Evolutionary conservation across 2,888 invertebrate genomes (phyloP).

Genomic region (Polymixis lichenea): DNA sequence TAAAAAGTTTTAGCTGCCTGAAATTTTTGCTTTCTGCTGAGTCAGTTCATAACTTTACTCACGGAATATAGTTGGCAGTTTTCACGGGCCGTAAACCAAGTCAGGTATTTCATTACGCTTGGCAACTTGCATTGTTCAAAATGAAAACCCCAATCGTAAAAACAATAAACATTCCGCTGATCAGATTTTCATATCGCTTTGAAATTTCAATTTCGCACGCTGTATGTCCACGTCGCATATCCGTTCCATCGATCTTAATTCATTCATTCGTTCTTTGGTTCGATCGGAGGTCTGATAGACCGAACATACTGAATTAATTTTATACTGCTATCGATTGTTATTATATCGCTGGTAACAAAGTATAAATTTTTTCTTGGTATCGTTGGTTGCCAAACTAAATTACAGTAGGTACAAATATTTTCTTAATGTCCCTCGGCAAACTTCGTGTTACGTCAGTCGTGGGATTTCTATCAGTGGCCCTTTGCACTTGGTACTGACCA

Average conservation of each 20-base stretch:
- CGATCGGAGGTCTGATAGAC: not conserved
- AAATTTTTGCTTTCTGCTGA: not conserved
- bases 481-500: too few relatives aligned
- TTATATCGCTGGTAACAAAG: not conserved
- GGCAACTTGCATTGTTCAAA: conserved; percentile 14
- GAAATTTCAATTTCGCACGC: conserved; percentile 46
- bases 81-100: not conserved
- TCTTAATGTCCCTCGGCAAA: too few relatives aligned
- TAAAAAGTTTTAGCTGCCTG: not conserved
- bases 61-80: too few relatives aligned
- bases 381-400: not conserved
- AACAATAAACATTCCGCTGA: conserved; percentile 21
- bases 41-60: not conserved
- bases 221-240: conserved; percentile 19
- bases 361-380: not conserved
- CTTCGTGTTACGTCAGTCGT: too few relatives aligned
- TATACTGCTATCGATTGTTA: not conserved
- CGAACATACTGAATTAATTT: conserved; percentile 22
- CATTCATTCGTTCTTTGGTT: conserved; percentile 17
- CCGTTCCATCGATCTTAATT: conserved; percentile 20
- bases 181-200: conserved; percentile 25
- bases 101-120: conserved; percentile 8
- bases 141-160: not conserved
- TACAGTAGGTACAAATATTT: too few relatives aligned
- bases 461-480: too few relatives aligned